Percentiles rank a stretch among this genome's conserved stretches.
phyloP scores from a whole-genome alignment of 2,888 invertebrate genomes.

The Lypha dubia region DNA sequence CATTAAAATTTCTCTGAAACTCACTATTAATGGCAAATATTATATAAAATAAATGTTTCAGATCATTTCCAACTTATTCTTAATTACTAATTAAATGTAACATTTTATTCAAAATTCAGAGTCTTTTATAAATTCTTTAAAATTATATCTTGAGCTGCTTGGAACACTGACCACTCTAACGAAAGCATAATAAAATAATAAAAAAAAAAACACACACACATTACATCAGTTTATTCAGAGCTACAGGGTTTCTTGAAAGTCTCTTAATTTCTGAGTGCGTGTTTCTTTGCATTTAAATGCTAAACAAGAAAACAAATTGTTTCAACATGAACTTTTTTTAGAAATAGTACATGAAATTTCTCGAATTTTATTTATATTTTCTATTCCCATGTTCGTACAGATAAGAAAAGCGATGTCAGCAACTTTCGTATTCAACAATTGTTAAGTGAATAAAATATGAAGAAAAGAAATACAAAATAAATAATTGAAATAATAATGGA shows the following conservation, averaged over 20 bases:
- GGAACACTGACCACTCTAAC: too few species aligned
- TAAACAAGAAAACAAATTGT: constrained; percentile 11
- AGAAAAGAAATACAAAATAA: constrained; percentile 15
- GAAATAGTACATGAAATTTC: constrained; percentile 12
- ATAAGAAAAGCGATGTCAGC: not conserved
- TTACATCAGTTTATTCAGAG: too few species aligned
- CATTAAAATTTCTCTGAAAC: too few species aligned
- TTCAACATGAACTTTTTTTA: constrained; percentile 6
- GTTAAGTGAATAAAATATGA: not conserved
- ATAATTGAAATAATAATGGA: constrained; percentile 52
- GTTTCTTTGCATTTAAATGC: not conserved
- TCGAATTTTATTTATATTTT: constrained; percentile 18
- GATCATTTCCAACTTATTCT: too few species aligned
- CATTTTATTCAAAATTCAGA: too few species aligned
- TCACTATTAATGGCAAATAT: too few species aligned
- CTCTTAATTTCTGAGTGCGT: not conserved
- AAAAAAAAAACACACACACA: too few species aligned
- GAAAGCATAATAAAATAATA: too few species aligned
- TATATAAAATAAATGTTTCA: too few species aligned
- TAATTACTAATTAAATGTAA: too few species aligned
- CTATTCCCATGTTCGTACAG: not conserved
- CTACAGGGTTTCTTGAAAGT: not conserved
- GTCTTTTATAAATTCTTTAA: too few species aligned
- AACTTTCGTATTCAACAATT: constrained; percentile 16
- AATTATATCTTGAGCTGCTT: too few species aligned